Percentiles rank a stretch among this genome's conserved stretches.
phyloP scores from a whole-genome alignment of 2,113 vertebrate genomes.

The Marmota monax region DNA sequence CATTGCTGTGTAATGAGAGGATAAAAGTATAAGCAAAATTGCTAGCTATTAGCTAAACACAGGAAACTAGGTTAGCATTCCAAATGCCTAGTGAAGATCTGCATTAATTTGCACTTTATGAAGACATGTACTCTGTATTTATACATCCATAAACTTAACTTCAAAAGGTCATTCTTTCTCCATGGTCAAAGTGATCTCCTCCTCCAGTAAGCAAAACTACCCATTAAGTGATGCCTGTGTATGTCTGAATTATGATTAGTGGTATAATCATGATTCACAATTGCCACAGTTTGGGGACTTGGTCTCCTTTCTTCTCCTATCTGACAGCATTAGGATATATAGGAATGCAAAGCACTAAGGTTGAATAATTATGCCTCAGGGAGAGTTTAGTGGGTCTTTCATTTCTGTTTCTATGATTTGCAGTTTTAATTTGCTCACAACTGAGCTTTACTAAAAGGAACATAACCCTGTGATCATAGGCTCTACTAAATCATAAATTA shows the following conservation, averaged over 20 bases:
- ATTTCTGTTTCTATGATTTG: constrained; percentile 76
- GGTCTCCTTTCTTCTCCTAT: neutral
- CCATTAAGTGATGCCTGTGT: neutral
- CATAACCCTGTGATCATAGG: constrained; percentile 38
- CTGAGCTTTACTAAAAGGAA: constrained; percentile 58
- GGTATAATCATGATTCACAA: constrained; percentile 45
- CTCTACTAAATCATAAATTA: constrained; percentile 34
- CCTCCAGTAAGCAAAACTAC: constrained; percentile 29
- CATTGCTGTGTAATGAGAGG: constrained; percentile 63
- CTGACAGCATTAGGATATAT: constrained; percentile 26
- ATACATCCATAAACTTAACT: constrained; percentile 33
- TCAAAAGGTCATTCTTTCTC: constrained; percentile 37
- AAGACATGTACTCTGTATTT: constrained; percentile 59
- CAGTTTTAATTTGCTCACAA: constrained; percentile 78
- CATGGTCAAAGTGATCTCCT: neutral
- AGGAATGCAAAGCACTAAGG: neutral
- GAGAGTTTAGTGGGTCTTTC: constrained; percentile 69
- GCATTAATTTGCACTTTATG: constrained; percentile 61
- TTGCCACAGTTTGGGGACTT: constrained; percentile 64
- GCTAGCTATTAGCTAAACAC: constrained; percentile 69
- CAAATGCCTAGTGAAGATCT: constrained; percentile 62
- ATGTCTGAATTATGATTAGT: constrained; percentile 69
- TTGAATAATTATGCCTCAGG: constrained; percentile 52
- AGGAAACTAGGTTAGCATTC: constrained; percentile 71
- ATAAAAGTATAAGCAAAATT: constrained; percentile 73